Evolutionary conservation across 2,888 invertebrate species (phyloP), one percentile per base, ranked within the genome.

Genomic region (Zele albiditarsus): DNA sequence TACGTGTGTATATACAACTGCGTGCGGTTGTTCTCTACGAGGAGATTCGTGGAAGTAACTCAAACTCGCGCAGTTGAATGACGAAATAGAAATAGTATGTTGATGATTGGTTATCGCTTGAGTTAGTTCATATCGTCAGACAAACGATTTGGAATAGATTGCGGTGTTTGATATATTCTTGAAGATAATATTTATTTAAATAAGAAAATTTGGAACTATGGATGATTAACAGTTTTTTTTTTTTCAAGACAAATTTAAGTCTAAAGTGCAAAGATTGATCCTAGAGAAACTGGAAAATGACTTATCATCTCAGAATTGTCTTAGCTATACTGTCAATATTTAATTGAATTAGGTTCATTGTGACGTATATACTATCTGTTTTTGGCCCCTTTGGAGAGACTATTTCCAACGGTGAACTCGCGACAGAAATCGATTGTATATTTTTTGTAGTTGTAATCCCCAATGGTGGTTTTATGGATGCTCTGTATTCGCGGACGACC

Each of bases 21-120:
- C 23, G 20, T 53, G 20, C 20, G 20, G 46, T 46, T 27, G 25
- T n/a, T 42, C 12, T 42, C 46, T 67, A 49, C 16, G 67, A 53
- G 33, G 27, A 69, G 69, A 69, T 69, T 69, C 69, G 58, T 69
- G 69, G 58, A 69, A 69, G 38, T 14, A 33, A 58, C n/a, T 58
- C 69, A 31, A 25, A 27, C 33, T 31, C 25, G 12, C 57, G 16
- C 46, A n/a, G 46, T 46, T 46, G n/a, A 4, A n/a, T 46, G n/a
- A 46, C 46, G 38, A 60, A 46, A 71, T 42, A 71, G 60, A 60
- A 71, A 38, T 27, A 28, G 4, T 27, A 27, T 46, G 16, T 25
- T 67, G 67, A 27, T 60, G 58, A 62, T 60, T 60, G 70, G 57
- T 57, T 69, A 69, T 69, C 70, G 70, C 38, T 70, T 14, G 53